Base-by-base conservation (phyloP, 2,888 invertebrate species). In the Drosophila nr. perissopoda region DNA sequence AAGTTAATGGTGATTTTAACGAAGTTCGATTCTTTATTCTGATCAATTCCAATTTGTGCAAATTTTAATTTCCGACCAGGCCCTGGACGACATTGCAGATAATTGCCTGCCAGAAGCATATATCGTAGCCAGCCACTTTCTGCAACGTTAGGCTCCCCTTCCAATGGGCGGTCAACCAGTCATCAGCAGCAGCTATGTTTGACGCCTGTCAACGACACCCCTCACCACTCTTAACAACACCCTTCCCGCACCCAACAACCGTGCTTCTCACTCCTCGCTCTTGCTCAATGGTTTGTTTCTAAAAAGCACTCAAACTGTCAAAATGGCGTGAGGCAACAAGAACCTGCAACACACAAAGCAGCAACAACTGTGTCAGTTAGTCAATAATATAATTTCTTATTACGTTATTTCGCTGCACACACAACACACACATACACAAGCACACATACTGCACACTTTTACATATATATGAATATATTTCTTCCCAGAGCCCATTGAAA, bases 341-440 rank as follows among this genome's bases (percentile, higher is more conserved):
- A 76, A 61, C 21, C 16, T 45, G 45, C 73, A 57, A 49, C 49
- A 33, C 33, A 33, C 33, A 67, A 45, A 59, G 42, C 64, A 72
- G 51, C 42, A 58, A 56, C 62, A 77, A 70, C 66, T 62, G 72
- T 72, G 83, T 75, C 77, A 77, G 78, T 83, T 78, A 83, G 83
- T 83, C 87, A 83, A 83, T 83, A 87, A 87, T 87, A 75, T 80
- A 87, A 87, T 83, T 83, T 82, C 80, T 69, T 80, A 69, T 83
- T 84, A 83, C 80, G 83, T 73, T 81, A 80, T 86, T 87, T 65
- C 52, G 54, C 49, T 62, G 51, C 33, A 58, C 11, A 53, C 31
- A 29, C 29, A 52, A 51, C 31, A 29, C 34, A 52, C 48, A 25
- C 45, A 16, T 16, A 25, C 25, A 13, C 11, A 42, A 42, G 21